Conservation (phyloP, 2,888 invertebrate species). For the Oscheius sp. region DNA sequence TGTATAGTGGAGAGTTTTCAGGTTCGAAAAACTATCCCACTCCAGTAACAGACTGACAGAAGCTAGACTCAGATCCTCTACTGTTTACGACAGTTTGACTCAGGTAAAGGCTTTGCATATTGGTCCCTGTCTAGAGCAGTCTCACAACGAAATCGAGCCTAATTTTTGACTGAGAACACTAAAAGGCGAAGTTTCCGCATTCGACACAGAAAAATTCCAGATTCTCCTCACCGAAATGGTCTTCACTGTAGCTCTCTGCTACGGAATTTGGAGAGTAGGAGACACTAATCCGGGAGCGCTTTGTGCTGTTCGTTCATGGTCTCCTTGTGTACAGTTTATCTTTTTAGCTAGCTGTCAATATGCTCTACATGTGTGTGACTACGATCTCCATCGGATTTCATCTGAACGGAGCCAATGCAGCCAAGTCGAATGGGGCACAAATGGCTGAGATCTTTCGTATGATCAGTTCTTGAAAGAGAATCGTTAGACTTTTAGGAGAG, state of each 20-base stretch:
- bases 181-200: no score
- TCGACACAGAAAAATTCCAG: slow-evolving; percentile 18
- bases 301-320: slow-evolving; percentile 57
- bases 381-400: slow-evolving; percentile 72
- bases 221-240: slow-evolving; percentile 70
- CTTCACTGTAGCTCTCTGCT: slow-evolving; percentile 70
- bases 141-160: no score
- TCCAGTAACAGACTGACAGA: slow-evolving; percentile 67
- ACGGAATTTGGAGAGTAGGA: slow-evolving; percentile 70
- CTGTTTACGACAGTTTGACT: slow-evolving; percentile 71
- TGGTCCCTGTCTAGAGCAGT: no score
- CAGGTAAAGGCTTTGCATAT: slow-evolving; percentile 46
- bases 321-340: no score
- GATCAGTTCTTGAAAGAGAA: background rate
- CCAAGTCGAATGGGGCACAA: slow-evolving; percentile 66
- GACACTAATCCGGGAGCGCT: slow-evolving; percentile 66
- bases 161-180: no score
- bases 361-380: slow-evolving; percentile 71
- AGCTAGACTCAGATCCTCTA: slow-evolving; percentile 67
- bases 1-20: slow-evolving; percentile 20
- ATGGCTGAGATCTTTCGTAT: slow-evolving; percentile 62
- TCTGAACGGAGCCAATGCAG: slow-evolving; percentile 66
- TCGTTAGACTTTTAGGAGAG: slow-evolving; percentile 43
- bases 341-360: slow-evolving; percentile 64
- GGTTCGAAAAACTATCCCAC: slow-evolving; percentile 61